Conservation (phyloP, 2,888 invertebrate genomes). For the Hermodice carunculata region DNA sequence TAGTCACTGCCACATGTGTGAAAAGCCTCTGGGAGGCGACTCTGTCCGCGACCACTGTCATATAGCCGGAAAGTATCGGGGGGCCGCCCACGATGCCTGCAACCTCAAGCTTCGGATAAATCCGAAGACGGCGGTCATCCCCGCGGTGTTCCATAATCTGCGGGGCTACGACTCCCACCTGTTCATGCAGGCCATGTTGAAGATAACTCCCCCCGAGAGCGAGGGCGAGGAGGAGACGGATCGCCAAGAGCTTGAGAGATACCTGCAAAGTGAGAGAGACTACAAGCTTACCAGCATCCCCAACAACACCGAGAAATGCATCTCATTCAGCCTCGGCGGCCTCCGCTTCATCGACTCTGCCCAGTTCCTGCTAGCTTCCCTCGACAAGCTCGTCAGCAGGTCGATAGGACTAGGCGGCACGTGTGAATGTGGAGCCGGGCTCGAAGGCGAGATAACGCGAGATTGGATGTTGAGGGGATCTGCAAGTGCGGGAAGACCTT, state of each 20-base stretch:
- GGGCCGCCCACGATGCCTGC: slow-evolving; percentile 30
- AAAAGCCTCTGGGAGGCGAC: not conserved
- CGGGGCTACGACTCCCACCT: slow-evolving; percentile 9
- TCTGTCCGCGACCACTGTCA: slow-evolving; percentile 29
- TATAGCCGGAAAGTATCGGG: slow-evolving; percentile 25
- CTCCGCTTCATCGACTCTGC: too few relatives aligned
- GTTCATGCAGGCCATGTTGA: slow-evolving; percentile 12
- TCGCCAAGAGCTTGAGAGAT: not conserved
- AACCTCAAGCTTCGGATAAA: not conserved
- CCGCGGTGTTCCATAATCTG: slow-evolving; percentile 20
- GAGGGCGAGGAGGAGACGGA: too few relatives aligned
- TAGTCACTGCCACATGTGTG: slow-evolving; percentile 5
- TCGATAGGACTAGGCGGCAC: too few relatives aligned
- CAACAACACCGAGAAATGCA: slow-evolving; percentile 38
- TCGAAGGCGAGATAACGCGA: too few relatives aligned
- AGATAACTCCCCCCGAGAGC: too few relatives aligned
- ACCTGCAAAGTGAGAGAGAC: not conserved
- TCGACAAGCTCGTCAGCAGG: too few relatives aligned
- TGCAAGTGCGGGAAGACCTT: too few relatives aligned
- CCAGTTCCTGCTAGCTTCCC: slow-evolving; percentile 16
- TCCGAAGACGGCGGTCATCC: not conserved
- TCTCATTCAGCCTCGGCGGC: slow-evolving; percentile 36
- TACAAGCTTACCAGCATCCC: slow-evolving; percentile 29
- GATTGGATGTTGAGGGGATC: too few relatives aligned
- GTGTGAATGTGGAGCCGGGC: too few relatives aligned